A percentile compares a stretch with the other conserved stretches of the same genome.
These are phyloP conservation scores for Drosophila punjabiensis DNA, from an alignment of 1,140 invertebrate species.

Conservation along the genomic window DNA sequence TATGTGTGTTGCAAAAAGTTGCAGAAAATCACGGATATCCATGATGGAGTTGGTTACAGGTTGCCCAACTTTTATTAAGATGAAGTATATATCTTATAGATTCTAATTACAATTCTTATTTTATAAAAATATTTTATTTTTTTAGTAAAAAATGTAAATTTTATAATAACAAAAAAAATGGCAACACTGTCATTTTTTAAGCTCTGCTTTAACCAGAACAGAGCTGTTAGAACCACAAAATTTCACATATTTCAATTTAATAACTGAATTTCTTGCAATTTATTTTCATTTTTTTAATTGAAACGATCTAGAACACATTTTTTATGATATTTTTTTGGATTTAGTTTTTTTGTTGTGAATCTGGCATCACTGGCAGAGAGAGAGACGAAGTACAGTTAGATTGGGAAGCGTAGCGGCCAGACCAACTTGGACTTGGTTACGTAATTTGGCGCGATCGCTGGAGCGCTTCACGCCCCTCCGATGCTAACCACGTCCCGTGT, in stretches of 20 bases:
- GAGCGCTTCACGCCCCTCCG: conserved; percentile 61
- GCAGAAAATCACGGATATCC: conserved; percentile 38
- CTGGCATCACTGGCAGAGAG: conserved; percentile 13
- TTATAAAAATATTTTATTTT: no score
- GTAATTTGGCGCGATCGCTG: conserved; percentile 67
- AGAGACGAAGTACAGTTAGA: conserved; percentile 39
- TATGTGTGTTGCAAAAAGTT: not conserved
- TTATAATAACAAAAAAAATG: no score
- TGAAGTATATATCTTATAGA: not conserved
- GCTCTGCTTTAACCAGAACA: no score
- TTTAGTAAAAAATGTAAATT: no score
- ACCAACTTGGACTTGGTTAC: conserved; percentile 55
- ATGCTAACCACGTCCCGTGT: conserved; percentile 4
- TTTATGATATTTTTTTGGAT: no score
- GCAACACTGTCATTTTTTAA: no score
- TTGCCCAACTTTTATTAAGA: conserved; percentile 9
- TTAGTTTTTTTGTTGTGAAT: not conserved
- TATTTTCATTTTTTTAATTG: not conserved
- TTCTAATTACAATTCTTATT: not conserved
- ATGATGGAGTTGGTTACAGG: conserved; percentile 6
- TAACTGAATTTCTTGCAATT: not conserved
- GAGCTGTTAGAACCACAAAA: not conserved
- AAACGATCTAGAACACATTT: not conserved
- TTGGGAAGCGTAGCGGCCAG: conserved; percentile 21
- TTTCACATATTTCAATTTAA: not conserved